Evolutionary conservation across 2,113 vertebrate species (phyloP).

Genomic region (Syrmaticus mikado): DNA sequence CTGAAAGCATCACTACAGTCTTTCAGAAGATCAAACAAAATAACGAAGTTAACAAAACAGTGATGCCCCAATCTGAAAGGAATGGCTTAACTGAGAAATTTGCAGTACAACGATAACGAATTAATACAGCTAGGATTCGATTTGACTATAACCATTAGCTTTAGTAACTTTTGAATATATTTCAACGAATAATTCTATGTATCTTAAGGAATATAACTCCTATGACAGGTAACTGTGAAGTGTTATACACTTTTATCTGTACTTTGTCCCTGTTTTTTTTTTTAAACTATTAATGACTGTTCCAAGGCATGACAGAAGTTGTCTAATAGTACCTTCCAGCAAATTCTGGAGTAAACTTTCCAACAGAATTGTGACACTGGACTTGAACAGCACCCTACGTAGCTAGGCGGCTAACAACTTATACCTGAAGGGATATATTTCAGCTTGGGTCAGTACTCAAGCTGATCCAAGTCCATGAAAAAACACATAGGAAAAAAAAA

Average conservation of each 20-base stretch:
- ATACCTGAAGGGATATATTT: background rate
- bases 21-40: background rate
- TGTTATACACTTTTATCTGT: background rate
- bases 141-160: background rate
- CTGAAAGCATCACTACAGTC: background rate
- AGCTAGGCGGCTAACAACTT: too few species aligned
- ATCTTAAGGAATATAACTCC: background rate
- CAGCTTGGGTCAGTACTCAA: background rate
- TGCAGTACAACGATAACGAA: background rate
- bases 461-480: background rate
- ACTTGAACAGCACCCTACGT: fast-evolving
- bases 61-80: background rate
- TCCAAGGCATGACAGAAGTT: background rate
- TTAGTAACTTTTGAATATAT: background rate
- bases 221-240: background rate
- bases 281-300: background rate
- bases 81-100: background rate
- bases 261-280: background rate
- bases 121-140: background rate
- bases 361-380: background rate
- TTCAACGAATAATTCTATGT: background rate
- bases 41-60: background rate
- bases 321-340: background rate
- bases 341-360: background rate
- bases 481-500: background rate